Evolutionary conservation across 2,888 invertebrate species (phyloP), one percentile per base, ranked within the genome.

Genomic region (Protodeltote pygarga): DNA sequence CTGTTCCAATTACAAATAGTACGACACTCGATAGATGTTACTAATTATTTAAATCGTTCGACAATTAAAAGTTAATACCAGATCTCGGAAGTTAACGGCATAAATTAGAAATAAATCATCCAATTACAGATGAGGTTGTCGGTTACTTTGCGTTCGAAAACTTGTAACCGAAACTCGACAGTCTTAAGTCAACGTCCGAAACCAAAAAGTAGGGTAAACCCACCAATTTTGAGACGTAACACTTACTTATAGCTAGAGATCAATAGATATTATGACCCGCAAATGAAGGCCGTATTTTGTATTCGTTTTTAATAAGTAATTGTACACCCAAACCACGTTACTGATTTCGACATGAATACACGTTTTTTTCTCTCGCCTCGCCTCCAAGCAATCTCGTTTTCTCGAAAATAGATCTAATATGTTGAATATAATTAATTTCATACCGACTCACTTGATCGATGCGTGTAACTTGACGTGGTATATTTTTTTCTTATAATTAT

Each of bases 381-480:
- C 83, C n/a, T 83, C 66, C 59, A 53, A 83, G 83, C 89, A 83
- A 86, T 86, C 89, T 89, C 81, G 88, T 90, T 90, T 89, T 86
- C 89, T 89, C 87, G 83, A 89, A 90, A 90, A 90, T 85, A 87
- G 86, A 87, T 87, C 88, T 89, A 86, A 89, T 89, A 89, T 83
- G 86, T 87, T 84, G 85, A 85, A 89, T 85, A 87, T 89, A 90
- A 90, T 90, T 90, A 89, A 89, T 89, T 88, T 87, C 81, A 83
- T 86, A 87, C 78, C 75, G 73, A 81, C 72, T 76, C 72, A 71
- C 73, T 69, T 89, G 89, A 89, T 90, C 87, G 89, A 90, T 89
- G 89, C 88, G 89, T 89, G 89, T 81, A 85, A 83, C 83, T 81
- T 75, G 71, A 48, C 53, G 54, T 65, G 63, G 51, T 41, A 49